Conservation (phyloP, 2,113 vertebrate genomes). For the Elephantulus edwardii region DNA sequence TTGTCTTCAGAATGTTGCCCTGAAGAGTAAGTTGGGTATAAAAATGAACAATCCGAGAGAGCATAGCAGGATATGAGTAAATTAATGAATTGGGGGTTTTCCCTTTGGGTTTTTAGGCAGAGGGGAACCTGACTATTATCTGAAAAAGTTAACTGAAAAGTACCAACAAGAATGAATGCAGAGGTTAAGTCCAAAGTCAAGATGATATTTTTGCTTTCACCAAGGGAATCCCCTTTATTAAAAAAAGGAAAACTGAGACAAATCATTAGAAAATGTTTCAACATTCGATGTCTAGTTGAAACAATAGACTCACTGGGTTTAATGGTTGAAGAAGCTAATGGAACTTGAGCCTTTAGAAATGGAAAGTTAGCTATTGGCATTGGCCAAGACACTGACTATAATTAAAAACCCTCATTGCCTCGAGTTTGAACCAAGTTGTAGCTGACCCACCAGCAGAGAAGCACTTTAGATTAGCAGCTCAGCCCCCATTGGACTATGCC, state of each 20-base stretch:
- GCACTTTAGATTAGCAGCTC: no score
- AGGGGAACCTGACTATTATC: constrained; percentile 29
- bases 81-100: constrained; percentile 50
- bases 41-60: constrained; percentile 51
- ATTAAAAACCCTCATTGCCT: no score
- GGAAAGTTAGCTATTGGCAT: not conserved
- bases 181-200: constrained; percentile 1
- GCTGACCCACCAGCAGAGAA: no score
- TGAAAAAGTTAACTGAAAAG: constrained; percentile 61
- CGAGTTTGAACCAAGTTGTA: no score
- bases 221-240: constrained; percentile 57
- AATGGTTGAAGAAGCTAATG: not conserved
- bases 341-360: not conserved
- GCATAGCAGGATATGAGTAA: constrained; percentile 54
- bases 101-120: constrained; percentile 59
- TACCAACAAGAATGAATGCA: constrained; percentile 20
- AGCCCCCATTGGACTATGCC: no score
- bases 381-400: not conserved
- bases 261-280: not conserved
- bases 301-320: not conserved
- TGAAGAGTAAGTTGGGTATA: not conserved
- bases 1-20: not conserved
- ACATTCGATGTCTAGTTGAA: not conserved
- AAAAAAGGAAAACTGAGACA: not conserved
- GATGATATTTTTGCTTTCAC: constrained; percentile 33